Evolutionary conservation across 2,888 invertebrate genomes (phyloP).

Genomic region (Sphaerophoria rueppellii): DNA sequence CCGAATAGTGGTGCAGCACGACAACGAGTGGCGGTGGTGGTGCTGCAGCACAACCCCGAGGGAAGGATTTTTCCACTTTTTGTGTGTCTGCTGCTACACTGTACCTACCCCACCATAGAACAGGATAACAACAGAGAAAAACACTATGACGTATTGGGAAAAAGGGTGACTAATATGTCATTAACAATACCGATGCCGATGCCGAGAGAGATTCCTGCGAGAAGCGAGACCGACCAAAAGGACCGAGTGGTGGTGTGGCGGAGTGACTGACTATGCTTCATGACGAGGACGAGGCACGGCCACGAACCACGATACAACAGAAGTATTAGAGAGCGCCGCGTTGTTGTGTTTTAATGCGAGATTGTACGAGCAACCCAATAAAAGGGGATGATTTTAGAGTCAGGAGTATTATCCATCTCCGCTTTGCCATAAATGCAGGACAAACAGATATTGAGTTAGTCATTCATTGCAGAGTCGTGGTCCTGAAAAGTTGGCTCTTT

Average conservation of each 20-base stretch:
- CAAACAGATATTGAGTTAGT: conserved; percentile 80
- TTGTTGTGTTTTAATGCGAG: conserved; percentile 40
- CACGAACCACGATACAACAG: conserved; percentile 11
- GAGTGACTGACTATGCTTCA: conserved; percentile 14
- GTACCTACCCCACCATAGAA: conserved; percentile 81
- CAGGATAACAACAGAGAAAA: conserved; percentile 73
- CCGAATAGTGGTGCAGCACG: conserved; percentile 42
- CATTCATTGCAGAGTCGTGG: conserved; percentile 82
- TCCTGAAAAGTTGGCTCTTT: conserved; percentile 77
- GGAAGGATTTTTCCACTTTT: conserved; percentile 61
- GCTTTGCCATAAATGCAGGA: conserved; percentile 80
- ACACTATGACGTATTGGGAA: conserved; percentile 75
- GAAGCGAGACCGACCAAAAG: not conserved
- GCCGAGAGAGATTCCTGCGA: conserved; percentile 54
- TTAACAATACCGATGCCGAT: conserved; percentile 66
- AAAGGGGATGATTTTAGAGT: conserved; percentile 75
- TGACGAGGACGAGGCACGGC: not conserved
- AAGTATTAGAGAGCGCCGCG: conserved; percentile 43
- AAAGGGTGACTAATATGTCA: conserved; percentile 81
- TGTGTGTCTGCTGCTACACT: conserved; percentile 53
- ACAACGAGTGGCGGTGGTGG: not conserved
- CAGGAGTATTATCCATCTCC: conserved; percentile 66
- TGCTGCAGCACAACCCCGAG: conserved; percentile 56
- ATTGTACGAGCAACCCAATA: conserved; percentile 44
- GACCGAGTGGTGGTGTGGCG: conserved; percentile 28